Percentiles rank a stretch among this genome's conserved stretches.
phyloP scores from a whole-genome alignment of 2,888 invertebrate species.

The Cephus nigrinus region DNA sequence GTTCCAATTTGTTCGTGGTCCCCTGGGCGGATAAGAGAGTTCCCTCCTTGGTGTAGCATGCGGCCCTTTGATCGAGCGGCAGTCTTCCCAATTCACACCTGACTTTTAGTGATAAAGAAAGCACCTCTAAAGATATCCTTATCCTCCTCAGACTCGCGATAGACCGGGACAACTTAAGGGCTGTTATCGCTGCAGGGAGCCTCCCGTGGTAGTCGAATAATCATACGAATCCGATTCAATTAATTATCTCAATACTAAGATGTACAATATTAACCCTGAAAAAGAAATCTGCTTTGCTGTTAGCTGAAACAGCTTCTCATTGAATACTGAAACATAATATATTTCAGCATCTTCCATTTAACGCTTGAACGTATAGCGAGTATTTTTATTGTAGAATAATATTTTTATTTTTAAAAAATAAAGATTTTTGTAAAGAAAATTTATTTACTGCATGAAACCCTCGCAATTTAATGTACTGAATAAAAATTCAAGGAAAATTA shows the following conservation, averaged over 20 bases:
- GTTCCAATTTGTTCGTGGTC: slow-evolving; percentile 31
- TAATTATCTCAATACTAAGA: neutral
- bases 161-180: slow-evolving; percentile 8
- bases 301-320: neutral
- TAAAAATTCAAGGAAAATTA: neutral
- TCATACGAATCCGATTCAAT: neutral
- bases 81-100: slow-evolving; percentile 51
- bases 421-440: neutral
- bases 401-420: neutral
- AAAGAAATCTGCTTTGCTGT: neutral
- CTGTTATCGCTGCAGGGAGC: slow-evolving; percentile 51
- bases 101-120: slow-evolving; percentile 48
- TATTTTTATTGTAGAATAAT: neutral
- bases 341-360: neutral
- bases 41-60: slow-evolving; percentile 16
- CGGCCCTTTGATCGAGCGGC: slow-evolving; percentile 37
- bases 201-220: neutral
- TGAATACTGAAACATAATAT: neutral
- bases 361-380: neutral
- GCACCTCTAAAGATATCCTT: slow-evolving; percentile 49
- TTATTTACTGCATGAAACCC: neutral
- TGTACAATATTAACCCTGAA: neutral
- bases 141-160: slow-evolving; percentile 25
- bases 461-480: neutral
- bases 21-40: slow-evolving; percentile 7